Evolutionary conservation across 2,888 invertebrate genomes (phyloP), one percentile per base, ranked within the genome.

Genomic region (Azorinus chamasolen): DNA sequence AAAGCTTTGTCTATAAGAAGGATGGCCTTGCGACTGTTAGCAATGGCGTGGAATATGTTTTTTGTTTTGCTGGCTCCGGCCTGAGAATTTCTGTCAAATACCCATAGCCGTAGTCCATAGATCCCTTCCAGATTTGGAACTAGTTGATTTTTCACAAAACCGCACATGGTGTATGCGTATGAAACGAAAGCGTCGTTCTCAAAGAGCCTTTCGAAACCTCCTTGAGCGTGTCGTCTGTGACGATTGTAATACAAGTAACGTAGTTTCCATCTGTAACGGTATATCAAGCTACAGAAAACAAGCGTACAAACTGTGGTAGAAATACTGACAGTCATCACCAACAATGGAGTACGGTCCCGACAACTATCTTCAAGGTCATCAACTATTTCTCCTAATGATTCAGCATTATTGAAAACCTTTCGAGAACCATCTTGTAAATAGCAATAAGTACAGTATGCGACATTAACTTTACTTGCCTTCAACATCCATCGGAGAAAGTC

Each of bases 1-100:
- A 71, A 83, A 0, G 54, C 51, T 12, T 57, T 54, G 58, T 71
- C 55, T 5, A 83, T 24, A 0, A 83, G 54, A 10, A 81, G 62
- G 8, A 83, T 71, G 3, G 73, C 58, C 39, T 80, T 80, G 48
- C 57, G 69, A 51, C 80, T 74, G 55, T 51, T 71, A 18, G 61
- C 51, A 6, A 83, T 81, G 1, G 73, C 83, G 24, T 81, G 73
- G 2, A 62, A 66, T n/a, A 83, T 74, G 55, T 76, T 79, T 48
- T 73, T 76, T 1, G 78, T 71, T 18, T 79, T 55, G 4, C 62
- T 69, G 10, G 59, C 66, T 24, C 83, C 83, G 0, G 83, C 68
- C 2, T 43, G 20, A 4, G 69, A 72, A 22, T 83, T 66, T 46
- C 80, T 62, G 37, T 81, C 72, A 41, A 41, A 54, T 10, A 81